Evolutionary conservation across 2,888 invertebrate genomes (phyloP), one percentile per base, ranked within the genome.

Genomic region (Linyphia triangularis): DNA sequence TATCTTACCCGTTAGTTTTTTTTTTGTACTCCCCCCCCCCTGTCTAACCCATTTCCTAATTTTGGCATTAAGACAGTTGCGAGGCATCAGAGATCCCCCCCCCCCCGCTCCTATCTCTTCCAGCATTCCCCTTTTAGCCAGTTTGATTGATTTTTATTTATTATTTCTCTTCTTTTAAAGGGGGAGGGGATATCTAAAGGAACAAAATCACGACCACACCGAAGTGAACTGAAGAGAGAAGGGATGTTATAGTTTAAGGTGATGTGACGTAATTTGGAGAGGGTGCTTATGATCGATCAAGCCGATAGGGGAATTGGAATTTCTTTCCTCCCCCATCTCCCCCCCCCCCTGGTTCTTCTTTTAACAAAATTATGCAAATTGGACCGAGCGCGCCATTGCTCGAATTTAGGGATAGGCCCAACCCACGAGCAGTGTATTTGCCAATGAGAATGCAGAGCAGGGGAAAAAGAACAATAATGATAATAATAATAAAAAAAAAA

Each of bases 311-410:
- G 69, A 63, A 72, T 72, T 61, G 70, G 72, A 40, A 72, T 57
- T 82, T 69, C 82, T 13, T 37, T n/a, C 61, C 70, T 26, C 33
- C 59, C 63, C 63, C 7, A 7, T 16, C 63, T 13, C 37, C 28
- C 28, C 13, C 19, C 22, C 26, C 59, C 37, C 57, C 67, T 72
- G 63, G 61, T 69, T 40, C 37, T 79, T 79, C 33, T 88, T 75
- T 81, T 81, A 86, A 88, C 81, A 81, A 88, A 88, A 88, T 88
- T 88, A 88, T 88, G 86, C 86, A 88, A 82, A 88, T 88, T 88
- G 81, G 81, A 51, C 67, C 24, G 81, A n/a, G 86, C 73, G 86
- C 73, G 86, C 86, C 57, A 81, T 86, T 86, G 81, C 81, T 81
- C 37, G 81, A 81, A 81, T 73, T 33, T 37, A 33, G 65, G 73